Evolutionary conservation across 1,140 invertebrate genomes (phyloP), one percentile per base, ranked within the genome.

Genomic region (Portunus trituberculatus): DNA sequence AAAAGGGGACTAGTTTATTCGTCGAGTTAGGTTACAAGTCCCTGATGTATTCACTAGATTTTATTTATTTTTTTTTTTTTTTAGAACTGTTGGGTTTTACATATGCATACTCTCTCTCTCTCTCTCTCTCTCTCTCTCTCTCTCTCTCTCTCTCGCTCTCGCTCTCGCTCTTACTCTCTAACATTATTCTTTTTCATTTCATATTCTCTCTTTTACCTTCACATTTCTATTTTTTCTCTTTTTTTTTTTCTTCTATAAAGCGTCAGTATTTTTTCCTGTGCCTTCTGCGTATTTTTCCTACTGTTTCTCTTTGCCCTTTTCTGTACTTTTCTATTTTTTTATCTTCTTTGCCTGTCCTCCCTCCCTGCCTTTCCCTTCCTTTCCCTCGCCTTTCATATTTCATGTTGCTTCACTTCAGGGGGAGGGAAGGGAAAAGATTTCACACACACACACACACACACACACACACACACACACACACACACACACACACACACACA

Each of bases 301-400:
- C 86, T 88, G n/a, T 88, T 28, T 88, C 86, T 88, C 86, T 88
- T 28, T 88, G n/a, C n/a, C 86, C 29, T 28, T 88, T 28, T 32
- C 45, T 46, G 0, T 32, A 8, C 86, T 20, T 76, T 20, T 25
- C 67, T 0, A 2, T 76, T n/a, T 76, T n/a, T 3, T n/a, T 76
- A 8, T 12, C 3, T n/a, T 8, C n/a, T 2, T n/a, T 8, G 1
- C 25, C 67, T 76, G 1, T n/a, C n/a, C n/a, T 25, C 20, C 67
- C n/a, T 0, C 20, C 67, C n/a, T 20, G 12, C 67, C 20, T 25
- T 76, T 20, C 7, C 20, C n/a, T 76, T 20, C 25, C n/a, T n/a
- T n/a, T n/a, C n/a, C 25, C n/a, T n/a, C 67, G 4, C n/a, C 67
- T 31, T 28, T 32, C 31, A 29, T 88, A 25, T 88, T n/a, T 88